These are phyloP conservation scores for Elephantulus edwardii DNA, from an alignment of 2,113 vertebrate genomes.

Conservation along the genomic window DNA sequence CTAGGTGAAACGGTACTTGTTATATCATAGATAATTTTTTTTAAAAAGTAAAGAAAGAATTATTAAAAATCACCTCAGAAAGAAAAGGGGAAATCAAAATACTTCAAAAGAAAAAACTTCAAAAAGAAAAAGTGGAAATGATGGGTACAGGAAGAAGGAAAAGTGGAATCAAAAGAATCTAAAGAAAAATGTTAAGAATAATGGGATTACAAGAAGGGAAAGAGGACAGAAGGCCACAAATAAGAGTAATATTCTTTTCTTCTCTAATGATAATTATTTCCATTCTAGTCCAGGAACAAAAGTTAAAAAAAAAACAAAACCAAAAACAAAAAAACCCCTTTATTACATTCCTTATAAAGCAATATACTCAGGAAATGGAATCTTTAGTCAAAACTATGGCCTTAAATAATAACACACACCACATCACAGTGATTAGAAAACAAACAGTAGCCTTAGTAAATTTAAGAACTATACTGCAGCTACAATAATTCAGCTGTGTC, in stretches of 20 bases:
- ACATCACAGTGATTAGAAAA: neutral
- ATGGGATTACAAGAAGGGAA: neutral
- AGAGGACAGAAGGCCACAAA: neutral
- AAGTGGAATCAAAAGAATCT: neutral
- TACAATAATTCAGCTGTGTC: neutral
- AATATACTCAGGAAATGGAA: neutral
- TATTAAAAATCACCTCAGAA: neutral
- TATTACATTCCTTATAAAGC: neutral
- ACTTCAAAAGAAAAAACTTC: neutral
- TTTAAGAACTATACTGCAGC: neutral
- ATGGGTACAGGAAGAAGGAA: neutral
- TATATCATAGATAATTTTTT: neutral
- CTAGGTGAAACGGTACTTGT: neutral
- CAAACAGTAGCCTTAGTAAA: neutral
- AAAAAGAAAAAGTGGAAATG: neutral
- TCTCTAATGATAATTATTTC: conserved; percentile 28
- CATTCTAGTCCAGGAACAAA: conserved; percentile 3
- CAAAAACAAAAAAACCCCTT: neutral
- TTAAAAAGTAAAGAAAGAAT: neutral
- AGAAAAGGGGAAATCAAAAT: conserved; percentile 5
- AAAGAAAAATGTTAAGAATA: conserved; percentile 22
- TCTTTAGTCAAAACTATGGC: neutral
- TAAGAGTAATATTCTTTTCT: neutral
- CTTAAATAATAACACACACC: neutral
- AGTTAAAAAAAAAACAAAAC: neutral